phyloP scores from a whole-genome alignment of 2,797 vertebrate species.

The Hybognathus amarus region DNA sequence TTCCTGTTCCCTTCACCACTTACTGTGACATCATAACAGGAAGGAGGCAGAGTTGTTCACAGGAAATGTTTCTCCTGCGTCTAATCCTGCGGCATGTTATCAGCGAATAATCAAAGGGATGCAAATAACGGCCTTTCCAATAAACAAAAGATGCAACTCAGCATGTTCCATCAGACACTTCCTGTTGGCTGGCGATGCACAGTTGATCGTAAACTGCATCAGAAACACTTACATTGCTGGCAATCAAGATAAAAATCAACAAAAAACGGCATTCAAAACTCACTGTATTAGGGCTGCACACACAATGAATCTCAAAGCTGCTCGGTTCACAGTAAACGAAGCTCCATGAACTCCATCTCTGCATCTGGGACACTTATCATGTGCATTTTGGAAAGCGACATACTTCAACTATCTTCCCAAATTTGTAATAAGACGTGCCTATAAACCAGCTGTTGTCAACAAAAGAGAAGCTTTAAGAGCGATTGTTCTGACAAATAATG shows the following conservation, averaged over 20 bases:
- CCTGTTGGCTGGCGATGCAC: slow-evolving; percentile 9
- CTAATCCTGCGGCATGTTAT: slow-evolving; percentile 53
- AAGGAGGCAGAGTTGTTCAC: slow-evolving; percentile 58
- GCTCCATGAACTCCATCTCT: neutral
- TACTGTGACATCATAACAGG: slow-evolving; percentile 64
- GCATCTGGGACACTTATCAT: neutral
- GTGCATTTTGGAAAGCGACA: neutral
- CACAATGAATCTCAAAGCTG: neutral
- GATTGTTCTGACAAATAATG: too few species aligned
- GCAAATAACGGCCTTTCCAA: neutral
- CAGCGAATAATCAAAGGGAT: slow-evolving; percentile 59
- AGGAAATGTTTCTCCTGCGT: slow-evolving; percentile 64
- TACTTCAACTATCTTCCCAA: neutral
- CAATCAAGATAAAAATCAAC: slow-evolving; percentile 2
- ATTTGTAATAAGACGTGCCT: neutral
- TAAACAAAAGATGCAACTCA: slow-evolving; percentile 27
- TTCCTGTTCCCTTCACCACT: slow-evolving; percentile 48
- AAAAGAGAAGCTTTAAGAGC: too few species aligned
- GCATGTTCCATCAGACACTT: slow-evolving; percentile 25
- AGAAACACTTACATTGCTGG: slow-evolving; percentile 3
- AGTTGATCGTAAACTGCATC: neutral
- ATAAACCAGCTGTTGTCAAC: neutral
- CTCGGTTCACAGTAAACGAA: neutral
- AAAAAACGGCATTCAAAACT: neutral
- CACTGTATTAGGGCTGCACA: neutral